Conservation (phyloP, 2,113 vertebrate genomes). For the Lipotes vexillifer region DNA sequence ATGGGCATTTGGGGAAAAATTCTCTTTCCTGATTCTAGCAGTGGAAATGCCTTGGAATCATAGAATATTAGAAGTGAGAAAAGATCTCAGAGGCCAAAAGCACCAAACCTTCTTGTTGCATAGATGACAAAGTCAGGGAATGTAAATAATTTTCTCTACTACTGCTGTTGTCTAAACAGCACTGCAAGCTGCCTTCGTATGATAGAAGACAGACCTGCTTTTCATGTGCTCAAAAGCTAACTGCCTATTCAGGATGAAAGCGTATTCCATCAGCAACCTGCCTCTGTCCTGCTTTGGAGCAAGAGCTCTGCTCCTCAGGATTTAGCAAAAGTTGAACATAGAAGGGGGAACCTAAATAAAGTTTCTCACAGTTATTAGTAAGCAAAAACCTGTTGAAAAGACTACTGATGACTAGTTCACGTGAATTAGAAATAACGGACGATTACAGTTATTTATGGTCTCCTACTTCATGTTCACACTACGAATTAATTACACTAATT, state of each 20-base stretch:
- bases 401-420: not conserved
- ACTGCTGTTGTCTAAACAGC: not conserved
- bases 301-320: not conserved
- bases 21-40: not conserved
- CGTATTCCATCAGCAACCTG: rapidly evolving
- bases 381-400: not conserved
- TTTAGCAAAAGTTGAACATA: not conserved
- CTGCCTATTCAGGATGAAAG: not conserved
- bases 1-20: not conserved
- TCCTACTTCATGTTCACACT: not conserved
- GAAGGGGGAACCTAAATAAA: not conserved
- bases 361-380: not conserved
- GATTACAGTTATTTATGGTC: not conserved
- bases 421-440: not conserved
- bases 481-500: no score
- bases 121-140: not conserved
- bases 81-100: not conserved
- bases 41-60: not conserved
- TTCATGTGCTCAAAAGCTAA: not conserved
- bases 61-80: not conserved
- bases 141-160: not conserved
- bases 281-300: not conserved
- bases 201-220: not conserved
- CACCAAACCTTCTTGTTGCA: not conserved
- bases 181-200: rapidly evolving